phyloP scores from a whole-genome alignment of 2,888 invertebrate species.

The Nemotelus nigrinus region DNA sequence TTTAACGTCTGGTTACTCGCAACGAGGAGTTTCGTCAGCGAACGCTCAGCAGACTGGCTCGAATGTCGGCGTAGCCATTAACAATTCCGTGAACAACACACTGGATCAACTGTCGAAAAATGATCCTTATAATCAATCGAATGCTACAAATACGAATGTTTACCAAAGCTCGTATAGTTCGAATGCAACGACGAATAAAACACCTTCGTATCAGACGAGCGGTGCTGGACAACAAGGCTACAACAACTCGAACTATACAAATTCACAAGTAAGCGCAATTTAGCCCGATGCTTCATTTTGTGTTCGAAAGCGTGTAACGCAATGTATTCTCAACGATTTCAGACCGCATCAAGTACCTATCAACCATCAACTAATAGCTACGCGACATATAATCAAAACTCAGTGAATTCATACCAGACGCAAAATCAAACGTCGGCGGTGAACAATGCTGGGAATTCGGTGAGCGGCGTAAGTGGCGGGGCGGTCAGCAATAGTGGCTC shows the following conservation, averaged over 20 bases:
- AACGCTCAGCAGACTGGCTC: constrained; percentile 57
- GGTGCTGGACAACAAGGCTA: constrained; percentile 60
- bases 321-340: neutral
- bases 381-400: constrained; percentile 63
- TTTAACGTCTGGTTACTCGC: constrained; percentile 59
- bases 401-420: constrained; percentile 64
- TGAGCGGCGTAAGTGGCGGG: constrained; percentile 54
- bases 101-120: constrained; percentile 63
- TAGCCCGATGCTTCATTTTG: no score
- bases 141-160: constrained; percentile 55
- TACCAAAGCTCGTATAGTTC: constrained; percentile 62
- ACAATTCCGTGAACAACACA: constrained; percentile 53
- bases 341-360: constrained; percentile 62
- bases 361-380: constrained; percentile 61
- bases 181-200: constrained; percentile 57
- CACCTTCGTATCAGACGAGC: constrained; percentile 61
- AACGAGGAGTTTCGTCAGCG: constrained; percentile 55
- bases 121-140: constrained; percentile 63
- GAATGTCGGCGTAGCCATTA: constrained; percentile 55
- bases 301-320: neutral
- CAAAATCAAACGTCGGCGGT: constrained; percentile 52
- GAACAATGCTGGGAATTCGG: constrained; percentile 50
- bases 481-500: constrained; percentile 58
- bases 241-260: constrained; percentile 62
- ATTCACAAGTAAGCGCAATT: constrained; percentile 58